phyloP scores from a whole-genome alignment of 2,888 invertebrate species.

The Geophilus truncorum region DNA sequence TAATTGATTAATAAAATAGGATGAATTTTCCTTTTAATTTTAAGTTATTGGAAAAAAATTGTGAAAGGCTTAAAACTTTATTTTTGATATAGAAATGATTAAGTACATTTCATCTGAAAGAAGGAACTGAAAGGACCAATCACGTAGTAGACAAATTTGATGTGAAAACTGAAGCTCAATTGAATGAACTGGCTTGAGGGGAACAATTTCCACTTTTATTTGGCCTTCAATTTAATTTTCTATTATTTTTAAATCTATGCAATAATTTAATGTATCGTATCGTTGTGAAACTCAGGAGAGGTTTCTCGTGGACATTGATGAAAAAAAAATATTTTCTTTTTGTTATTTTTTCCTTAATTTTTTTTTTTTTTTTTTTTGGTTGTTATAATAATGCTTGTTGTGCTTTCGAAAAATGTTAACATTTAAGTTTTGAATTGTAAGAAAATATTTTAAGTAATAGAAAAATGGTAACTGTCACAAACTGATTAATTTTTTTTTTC shows the following conservation, averaged over 20 bases:
- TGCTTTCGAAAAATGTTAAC: neutral
- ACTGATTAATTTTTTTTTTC: neutral
- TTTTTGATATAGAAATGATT: conserved; percentile 11
- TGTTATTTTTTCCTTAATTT: too few species aligned
- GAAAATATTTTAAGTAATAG: conserved; percentile 1
- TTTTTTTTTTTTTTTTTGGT: neutral
- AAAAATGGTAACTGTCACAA: conserved; percentile 9
- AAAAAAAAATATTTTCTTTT: too few species aligned
- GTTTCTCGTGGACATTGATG: conserved; percentile 18
- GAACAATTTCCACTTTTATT: neutral
- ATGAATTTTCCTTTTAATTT: neutral
- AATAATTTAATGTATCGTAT: conserved; percentile 14
- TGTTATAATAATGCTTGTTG: neutral
- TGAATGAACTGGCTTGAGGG: conserved; percentile 20
- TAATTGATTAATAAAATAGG: neutral
- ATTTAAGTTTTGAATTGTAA: neutral
- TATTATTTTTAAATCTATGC: conserved; percentile 17
- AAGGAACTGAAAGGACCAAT: neutral
- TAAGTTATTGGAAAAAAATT: neutral
- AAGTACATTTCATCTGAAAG: neutral
- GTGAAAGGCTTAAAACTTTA: neutral
- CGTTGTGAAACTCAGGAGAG: neutral
- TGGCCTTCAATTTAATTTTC: neutral
- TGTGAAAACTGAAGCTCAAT: neutral
- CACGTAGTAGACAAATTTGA: neutral